These are phyloP conservation scores for Stenopsyche tienmushanensis DNA, from an alignment of 1,140 invertebrate genomes.

Conservation along the genomic window DNA sequence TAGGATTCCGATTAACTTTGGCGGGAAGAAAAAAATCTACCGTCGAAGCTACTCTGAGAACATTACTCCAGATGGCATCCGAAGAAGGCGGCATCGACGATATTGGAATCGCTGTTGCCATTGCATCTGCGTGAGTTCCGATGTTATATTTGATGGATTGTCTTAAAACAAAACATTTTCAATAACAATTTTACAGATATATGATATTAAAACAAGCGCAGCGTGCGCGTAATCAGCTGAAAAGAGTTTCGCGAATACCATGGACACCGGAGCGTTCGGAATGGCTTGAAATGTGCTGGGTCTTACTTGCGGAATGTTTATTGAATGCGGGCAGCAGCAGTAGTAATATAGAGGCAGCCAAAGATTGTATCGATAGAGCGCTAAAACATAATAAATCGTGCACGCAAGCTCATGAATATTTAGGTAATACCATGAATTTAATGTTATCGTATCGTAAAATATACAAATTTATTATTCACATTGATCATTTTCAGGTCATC, in stretches of 20 bases:
- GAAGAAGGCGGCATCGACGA: constrained; percentile 71
- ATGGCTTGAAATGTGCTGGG: constrained; percentile 92
- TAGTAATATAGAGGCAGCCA: constrained; percentile 83
- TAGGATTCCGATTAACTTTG: constrained; percentile 82
- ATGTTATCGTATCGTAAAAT: neutral
- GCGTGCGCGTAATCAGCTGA: constrained; percentile 88
- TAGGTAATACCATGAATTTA: constrained; percentile 43
- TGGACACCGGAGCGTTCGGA: constrained; percentile 97
- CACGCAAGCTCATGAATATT: constrained; percentile 86
- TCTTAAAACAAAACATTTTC: neutral
- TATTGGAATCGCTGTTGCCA: constrained; percentile 85
- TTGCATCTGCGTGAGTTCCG: constrained; percentile 70
- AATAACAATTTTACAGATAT: constrained; percentile 50
- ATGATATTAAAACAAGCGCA: constrained; percentile 89
- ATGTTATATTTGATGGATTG: neutral
- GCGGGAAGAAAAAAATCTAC: constrained; percentile 83
- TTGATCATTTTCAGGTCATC: constrained; percentile 64
- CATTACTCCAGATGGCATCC: constrained; percentile 74
- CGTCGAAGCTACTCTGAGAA: constrained; percentile 80
- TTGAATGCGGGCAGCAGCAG: constrained; percentile 78
- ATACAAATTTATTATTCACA: neutral
- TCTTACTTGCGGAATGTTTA: constrained; percentile 78
- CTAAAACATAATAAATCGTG: constrained; percentile 89
- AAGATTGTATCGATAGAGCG: constrained; percentile 77
- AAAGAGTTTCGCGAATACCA: constrained; percentile 78